Percentiles rank a stretch among this genome's conserved stretches.
These are phyloP conservation scores for Hydropsyche tenuis DNA, from an alignment of 1,140 invertebrate species.

Conservation along the genomic window DNA sequence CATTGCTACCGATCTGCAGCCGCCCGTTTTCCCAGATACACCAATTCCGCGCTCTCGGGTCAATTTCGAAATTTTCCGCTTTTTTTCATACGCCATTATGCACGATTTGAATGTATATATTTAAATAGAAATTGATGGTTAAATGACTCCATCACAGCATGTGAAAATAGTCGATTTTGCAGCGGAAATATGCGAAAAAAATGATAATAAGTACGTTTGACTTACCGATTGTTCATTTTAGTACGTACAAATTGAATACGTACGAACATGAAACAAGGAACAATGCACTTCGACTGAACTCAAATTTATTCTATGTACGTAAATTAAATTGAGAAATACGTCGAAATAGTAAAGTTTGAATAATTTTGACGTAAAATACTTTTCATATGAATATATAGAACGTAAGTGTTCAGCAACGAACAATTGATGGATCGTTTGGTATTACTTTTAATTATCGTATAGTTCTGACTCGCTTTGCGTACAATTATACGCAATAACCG, in stretches of 20 bases:
- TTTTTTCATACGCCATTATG: neutral
- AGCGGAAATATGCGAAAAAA: neutral
- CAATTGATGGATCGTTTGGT: neutral
- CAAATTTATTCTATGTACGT: too few species aligned
- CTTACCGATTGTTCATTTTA: too few species aligned
- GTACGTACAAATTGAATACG: too few species aligned
- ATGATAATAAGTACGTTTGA: too few species aligned
- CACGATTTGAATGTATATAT: neutral
- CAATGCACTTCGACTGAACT: too few species aligned
- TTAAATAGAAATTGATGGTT: neutral
- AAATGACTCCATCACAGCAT: neutral
- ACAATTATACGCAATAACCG: slow-evolving; percentile 14
- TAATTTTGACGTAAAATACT: too few species aligned
- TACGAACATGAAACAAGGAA: too few species aligned
- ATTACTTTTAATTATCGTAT: slow-evolving; percentile 23
- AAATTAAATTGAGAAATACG: too few species aligned
- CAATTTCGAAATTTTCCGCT: neutral
- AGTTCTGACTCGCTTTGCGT: neutral
- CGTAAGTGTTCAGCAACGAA: neutral
- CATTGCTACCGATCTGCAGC: slow-evolving; percentile 23
- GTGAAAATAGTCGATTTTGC: slow-evolving; percentile 1
- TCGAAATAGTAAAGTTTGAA: too few species aligned
- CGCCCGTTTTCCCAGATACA: slow-evolving; percentile 12
- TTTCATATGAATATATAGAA: too few species aligned
- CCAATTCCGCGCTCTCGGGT: slow-evolving; percentile 10